Base-by-base conservation (phyloP, 1,140 invertebrate genomes). In the Leucophenga varia region DNA sequence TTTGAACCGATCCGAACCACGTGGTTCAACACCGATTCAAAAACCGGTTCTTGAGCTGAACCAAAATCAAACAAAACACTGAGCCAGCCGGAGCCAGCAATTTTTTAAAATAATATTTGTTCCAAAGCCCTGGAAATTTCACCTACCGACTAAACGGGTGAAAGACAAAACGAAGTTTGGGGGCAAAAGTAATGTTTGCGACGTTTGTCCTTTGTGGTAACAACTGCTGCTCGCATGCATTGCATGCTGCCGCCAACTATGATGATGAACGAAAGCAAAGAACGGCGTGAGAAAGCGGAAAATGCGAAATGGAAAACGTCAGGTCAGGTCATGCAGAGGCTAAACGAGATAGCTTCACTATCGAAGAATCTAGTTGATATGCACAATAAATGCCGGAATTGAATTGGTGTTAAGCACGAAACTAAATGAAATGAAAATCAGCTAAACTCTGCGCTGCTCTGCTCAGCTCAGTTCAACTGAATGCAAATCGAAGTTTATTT, bases 391-490 rank as follows among this genome's bases (percentile, higher is more conserved):
- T 25, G 22, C 55, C 50, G 54, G 59, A 54, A 61, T 64, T 60
- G 61, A 64, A 64, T 67, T 67, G 63, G 63, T 67, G 64, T 67
- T 67, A 63, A 67, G 63, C 63, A 67, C 63, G 63, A 67, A 67
- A n/a, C 56, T 41, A 50, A 64, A 61, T 44, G 56, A 52, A 60
- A 58, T 64, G 54, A 35, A 54, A 53, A 59, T 58, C 57, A 35
- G 58, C 59, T 49, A 52, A 64, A 65, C 61, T 65, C 61, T 65
- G 63, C 63, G 47, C 55, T 44, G 57, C 37, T n/a, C n/a, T 55
- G 47, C 51, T 55, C 47, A 42, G 17, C 53, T 41, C 49, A 46
- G 55, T 42, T 43, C 56, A 51, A 56, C 43, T 50, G 56, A 7
- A 7, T 6, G 10, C 22, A 25, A 25, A 25, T 25, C 22, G 22